phyloP scores from a whole-genome alignment of 2,888 invertebrate genomes.

The Troides oblongomaculatus region DNA sequence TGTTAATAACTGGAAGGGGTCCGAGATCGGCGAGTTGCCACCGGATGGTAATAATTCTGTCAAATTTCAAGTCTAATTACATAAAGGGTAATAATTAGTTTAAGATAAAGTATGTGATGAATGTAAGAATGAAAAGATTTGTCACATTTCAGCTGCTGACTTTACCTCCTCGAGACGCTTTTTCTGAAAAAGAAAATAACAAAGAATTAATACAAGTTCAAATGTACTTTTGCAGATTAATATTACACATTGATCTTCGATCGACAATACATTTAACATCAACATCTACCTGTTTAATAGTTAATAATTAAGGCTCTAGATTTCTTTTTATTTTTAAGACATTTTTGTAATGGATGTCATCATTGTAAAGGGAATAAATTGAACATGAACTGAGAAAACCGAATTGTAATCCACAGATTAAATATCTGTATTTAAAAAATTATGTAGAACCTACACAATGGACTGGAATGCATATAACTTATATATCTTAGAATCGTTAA shows the following conservation, averaged over 20 bases:
- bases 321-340: too few species aligned
- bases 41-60: too few species aligned
- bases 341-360: too few species aligned
- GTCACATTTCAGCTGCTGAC: slow-evolving; percentile 40
- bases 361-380: too few species aligned
- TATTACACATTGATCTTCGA: background rate
- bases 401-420: too few species aligned
- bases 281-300: too few species aligned
- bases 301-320: too few species aligned
- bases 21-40: too few species aligned
- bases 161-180: slow-evolving; percentile 89
- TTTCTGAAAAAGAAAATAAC: slow-evolving; percentile 83
- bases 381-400: background rate
- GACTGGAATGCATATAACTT: background rate
- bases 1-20: too few species aligned
- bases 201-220: slow-evolving; percentile 45
- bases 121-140: background rate
- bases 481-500: background rate
- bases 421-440: too few species aligned
- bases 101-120: background rate
- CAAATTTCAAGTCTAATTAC: too few species aligned
- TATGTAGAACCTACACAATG: background rate
- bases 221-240: background rate
- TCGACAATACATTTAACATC: background rate
- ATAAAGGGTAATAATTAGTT: too few species aligned